phyloP scores from a whole-genome alignment of 2,888 invertebrate species.

The Eledone cirrhosa region DNA sequence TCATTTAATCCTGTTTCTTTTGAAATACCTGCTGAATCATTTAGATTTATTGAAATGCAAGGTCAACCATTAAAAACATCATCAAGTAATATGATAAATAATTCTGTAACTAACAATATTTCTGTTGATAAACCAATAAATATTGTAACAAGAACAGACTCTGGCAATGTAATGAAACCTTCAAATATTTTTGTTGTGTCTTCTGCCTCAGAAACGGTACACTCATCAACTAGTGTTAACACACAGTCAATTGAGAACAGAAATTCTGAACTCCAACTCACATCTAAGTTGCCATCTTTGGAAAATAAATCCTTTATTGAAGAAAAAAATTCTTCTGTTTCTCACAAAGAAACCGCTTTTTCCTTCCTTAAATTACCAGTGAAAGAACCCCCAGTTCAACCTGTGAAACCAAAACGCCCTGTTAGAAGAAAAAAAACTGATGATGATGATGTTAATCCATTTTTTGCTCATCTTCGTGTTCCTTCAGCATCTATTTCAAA shows the following conservation, averaged over 20 bases:
- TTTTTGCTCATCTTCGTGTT: slow-evolving; percentile 23
- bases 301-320: no score
- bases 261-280: neutral
- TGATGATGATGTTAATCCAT: slow-evolving; percentile 24
- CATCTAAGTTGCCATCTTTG: no score
- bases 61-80: neutral
- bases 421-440: neutral
- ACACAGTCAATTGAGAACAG: slow-evolving; percentile 17
- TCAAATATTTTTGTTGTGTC: neutral
- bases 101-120: neutral
- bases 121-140: neutral
- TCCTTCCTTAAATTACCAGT: slow-evolving; percentile 3
- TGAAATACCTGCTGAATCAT: neutral
- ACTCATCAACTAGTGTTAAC: neutral
- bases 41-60: slow-evolving; percentile 20
- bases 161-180: slow-evolving; percentile 1
- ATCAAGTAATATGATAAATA: no score
- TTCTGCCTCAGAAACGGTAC: neutral
- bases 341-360: neutral
- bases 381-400: neutral
- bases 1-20: slow-evolving; percentile 21
- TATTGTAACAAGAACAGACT: neutral
- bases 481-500: slow-evolving; percentile 6
- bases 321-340: neutral
- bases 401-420: neutral